These are phyloP conservation scores for Phaethon lepturus DNA, from an alignment of 2,113 vertebrate species.

Conservation along the genomic window DNA sequence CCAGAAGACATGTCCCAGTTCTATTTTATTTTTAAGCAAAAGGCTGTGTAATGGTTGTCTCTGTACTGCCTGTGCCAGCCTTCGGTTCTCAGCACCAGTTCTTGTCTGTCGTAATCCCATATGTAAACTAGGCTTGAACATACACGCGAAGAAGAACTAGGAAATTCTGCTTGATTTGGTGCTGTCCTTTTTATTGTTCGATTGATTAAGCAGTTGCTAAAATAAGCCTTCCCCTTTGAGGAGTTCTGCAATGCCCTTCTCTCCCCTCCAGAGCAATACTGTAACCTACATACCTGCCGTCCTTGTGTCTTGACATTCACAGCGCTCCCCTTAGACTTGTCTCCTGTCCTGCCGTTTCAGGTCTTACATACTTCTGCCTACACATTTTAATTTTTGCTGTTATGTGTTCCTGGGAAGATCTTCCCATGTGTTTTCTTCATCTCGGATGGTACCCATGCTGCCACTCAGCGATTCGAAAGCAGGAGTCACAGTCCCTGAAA, in stretches of 20 bases:
- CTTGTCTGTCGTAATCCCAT: neutral
- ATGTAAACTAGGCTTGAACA: neutral
- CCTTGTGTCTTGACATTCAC: neutral
- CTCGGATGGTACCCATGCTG: fast-evolving
- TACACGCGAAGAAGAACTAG: neutral
- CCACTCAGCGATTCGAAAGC: neutral
- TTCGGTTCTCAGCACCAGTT: neutral
- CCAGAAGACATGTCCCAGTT: slow-evolving; percentile 2
- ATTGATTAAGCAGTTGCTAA: neutral
- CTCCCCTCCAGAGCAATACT: neutral
- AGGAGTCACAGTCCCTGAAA: neutral
- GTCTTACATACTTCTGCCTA: neutral
- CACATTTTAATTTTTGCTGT: neutral
- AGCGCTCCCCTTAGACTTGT: neutral
- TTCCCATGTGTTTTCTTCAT: fast-evolving
- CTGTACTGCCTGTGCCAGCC: neutral
- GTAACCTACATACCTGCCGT: neutral
- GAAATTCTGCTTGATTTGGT: neutral
- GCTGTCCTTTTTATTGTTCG: neutral
- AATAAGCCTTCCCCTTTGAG: neutral
- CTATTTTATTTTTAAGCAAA: slow-evolving; percentile 1
- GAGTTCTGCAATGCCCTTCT: neutral
- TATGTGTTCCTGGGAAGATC: neutral
- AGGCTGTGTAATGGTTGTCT: neutral
- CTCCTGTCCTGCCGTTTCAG: neutral